A percentile compares a stretch with the other conserved stretches of the same genome.
phyloP scores from a whole-genome alignment of 1,140 invertebrate genomes.

The Coelopa frigida region DNA sequence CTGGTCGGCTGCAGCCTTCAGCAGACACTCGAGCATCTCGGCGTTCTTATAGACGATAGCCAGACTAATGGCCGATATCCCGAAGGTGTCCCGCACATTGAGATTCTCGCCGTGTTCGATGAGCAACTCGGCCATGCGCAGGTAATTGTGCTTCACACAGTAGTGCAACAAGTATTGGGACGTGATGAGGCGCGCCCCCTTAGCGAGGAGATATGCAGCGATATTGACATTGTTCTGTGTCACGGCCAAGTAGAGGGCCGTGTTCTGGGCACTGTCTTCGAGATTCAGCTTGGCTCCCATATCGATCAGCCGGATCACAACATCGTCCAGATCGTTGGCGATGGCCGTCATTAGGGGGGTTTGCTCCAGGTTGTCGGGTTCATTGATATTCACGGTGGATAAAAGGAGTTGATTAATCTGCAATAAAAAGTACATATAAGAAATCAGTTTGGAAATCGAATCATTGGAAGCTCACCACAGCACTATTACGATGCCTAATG shows the following conservation, averaged over 20 bases:
- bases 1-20: conserved; percentile 41
- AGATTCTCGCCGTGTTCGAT: conserved; percentile 48
- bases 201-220: conserved; percentile 45
- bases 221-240: conserved; percentile 45
- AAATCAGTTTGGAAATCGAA: not conserved
- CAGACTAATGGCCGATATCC: conserved; percentile 56
- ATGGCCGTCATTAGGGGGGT: conserved; percentile 53
- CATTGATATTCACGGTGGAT: conserved; percentile 54
- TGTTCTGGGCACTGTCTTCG: conserved; percentile 52
- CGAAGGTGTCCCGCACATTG: conserved; percentile 49
- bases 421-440: conserved; percentile 41
- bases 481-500: conserved; percentile 39
- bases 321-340: conserved; percentile 43
- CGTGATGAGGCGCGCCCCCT: conserved; percentile 52
- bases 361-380: conserved; percentile 50
- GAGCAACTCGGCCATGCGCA: conserved; percentile 47
- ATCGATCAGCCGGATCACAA: conserved; percentile 47
- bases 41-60: conserved; percentile 52
- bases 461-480: conserved; percentile 42
- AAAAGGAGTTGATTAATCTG: conserved; percentile 47
- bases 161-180: conserved; percentile 53
- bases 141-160: conserved; percentile 48
- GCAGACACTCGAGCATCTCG: conserved; percentile 46
- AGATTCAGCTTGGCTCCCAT: conserved; percentile 52
- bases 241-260: conserved; percentile 51